Percentiles rank a stretch among this genome's conserved stretches.
Evolutionary conservation across 2,797 vertebrate genomes (phyloP).

Genomic region (Crypturellus tataupa): DNA sequence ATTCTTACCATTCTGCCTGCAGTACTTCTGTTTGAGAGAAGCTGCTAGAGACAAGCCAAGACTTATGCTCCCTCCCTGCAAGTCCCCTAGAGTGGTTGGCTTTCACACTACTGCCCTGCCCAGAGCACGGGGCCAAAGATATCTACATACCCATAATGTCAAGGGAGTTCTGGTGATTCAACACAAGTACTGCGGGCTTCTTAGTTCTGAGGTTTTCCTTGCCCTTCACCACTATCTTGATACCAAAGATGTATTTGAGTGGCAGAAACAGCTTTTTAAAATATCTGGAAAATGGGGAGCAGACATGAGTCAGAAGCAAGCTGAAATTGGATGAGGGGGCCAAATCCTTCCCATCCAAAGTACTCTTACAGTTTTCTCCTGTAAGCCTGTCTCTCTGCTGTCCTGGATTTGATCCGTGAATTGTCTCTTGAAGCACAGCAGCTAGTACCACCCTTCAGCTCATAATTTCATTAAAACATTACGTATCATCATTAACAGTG

Average conservation of each 20-base stretch:
- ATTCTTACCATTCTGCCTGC: not conserved
- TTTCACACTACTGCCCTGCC: not conserved
- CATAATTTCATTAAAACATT: not conserved
- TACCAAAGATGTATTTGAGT: slow-evolving; percentile 82
- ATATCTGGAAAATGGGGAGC: not conserved
- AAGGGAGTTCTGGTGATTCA: slow-evolving; percentile 86
- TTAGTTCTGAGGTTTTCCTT: slow-evolving; percentile 80
- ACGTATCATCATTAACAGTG: no score
- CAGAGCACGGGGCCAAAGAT: not conserved
- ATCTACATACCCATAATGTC: slow-evolving; percentile 80
- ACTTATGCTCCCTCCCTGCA: no score
- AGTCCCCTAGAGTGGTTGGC: no score
- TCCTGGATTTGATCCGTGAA: not conserved
- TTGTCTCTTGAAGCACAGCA: not conserved
- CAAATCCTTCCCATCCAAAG: not conserved
- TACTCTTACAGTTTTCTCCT: not conserved
- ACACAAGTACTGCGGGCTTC: slow-evolving; percentile 81
- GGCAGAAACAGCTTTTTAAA: fast-evolving
- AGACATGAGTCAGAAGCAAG: not conserved
- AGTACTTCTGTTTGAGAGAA: no score
- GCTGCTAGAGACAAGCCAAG: no score
- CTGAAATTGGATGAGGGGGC: not conserved
- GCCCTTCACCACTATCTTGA: slow-evolving; percentile 82
- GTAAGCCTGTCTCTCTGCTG: not conserved
- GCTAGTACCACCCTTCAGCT: not conserved